A percentile compares a stretch with the other conserved stretches of the same genome.
phyloP scores from a whole-genome alignment of 1,140 invertebrate genomes.

The Euschistus heros region DNA sequence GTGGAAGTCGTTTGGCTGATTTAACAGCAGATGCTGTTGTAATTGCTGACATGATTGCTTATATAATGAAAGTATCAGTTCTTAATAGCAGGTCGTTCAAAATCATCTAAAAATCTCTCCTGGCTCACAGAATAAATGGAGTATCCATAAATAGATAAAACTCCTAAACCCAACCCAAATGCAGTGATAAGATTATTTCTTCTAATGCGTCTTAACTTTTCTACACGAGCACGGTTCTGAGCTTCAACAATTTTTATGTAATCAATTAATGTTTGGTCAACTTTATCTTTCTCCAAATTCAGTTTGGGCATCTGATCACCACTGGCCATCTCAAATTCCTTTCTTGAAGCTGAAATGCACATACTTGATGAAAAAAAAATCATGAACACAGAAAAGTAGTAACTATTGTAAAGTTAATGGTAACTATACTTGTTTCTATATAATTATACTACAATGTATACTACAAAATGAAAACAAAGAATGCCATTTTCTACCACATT shows the following conservation, averaged over 20 bases:
- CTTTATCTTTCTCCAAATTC: constrained; percentile 37
- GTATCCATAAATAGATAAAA: constrained; percentile 67
- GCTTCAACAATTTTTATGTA: constrained; percentile 68
- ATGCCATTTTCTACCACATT: too few species aligned
- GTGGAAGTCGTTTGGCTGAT: constrained; percentile 45
- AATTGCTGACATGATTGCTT: not conserved
- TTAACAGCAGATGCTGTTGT: not conserved
- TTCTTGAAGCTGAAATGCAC: too few species aligned
- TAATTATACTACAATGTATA: too few species aligned
- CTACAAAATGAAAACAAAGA: too few species aligned
- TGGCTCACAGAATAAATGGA: constrained; percentile 73
- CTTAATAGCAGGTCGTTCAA: constrained; percentile 51
- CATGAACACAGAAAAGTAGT: too few species aligned
- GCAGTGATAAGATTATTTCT: constrained; percentile 53
- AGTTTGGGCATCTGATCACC: constrained; percentile 45
- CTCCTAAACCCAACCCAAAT: constrained; percentile 45
- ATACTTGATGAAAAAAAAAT: too few species aligned
- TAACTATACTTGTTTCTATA: too few species aligned
- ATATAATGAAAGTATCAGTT: not conserved
- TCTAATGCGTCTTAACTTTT: constrained; percentile 46
- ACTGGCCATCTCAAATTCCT: constrained; percentile 3
- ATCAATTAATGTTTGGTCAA: constrained; percentile 53
- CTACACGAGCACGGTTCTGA: constrained; percentile 57
- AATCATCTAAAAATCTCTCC: constrained; percentile 79
- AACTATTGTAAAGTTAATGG: too few species aligned